Evolutionary conservation across 2,888 invertebrate species (phyloP), one percentile per base, ranked within the genome.

Genomic region (Perizoma flavofasciatum): DNA sequence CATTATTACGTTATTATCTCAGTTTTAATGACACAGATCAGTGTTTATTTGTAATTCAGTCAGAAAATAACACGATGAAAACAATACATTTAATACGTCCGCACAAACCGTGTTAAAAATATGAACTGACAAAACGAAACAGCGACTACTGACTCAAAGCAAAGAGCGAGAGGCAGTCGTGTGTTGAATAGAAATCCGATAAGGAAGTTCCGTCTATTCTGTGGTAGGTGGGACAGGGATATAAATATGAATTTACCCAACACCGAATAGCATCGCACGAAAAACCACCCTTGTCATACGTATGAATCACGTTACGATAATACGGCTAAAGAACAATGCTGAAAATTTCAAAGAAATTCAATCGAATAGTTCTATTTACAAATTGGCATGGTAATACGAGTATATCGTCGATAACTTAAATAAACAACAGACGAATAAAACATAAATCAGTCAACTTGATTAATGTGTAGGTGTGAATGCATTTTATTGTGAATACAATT

Each of bases 171-270:
- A 44, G 68, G 71, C 37, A 7, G 7, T 6, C 6, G 66, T 66
- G 72, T 73, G 70, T 69, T 49, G 66, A 55, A 66, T 66, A 79
- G 81, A 89, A 89, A 89, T 88, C 88, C 89, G 83, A 90, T 89
- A 88, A 79, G 76, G 74, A 22, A 47, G 54, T 54, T 52, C 48
- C 22, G 49, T 50, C 44, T 52, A 39, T 45, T 11, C 49, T 45
- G 48, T 51, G 34, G 55, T 54, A 37, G 33, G 67, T 56, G 52
- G 10, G 59, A 69, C 52, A 49, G 60, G 50, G 64, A 69, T 35
- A 40, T 41, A 33, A 32, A 63, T 67, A 59, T 46, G 11, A 45
- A 47, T 49, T 55, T 11, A 49, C 54, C 11, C 44, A 40, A 33
- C 37, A 48, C 56, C n/a, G 55, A 62, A 44, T 4, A 49, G 56